Evolutionary conservation across 2,113 vertebrate species (phyloP).

Genomic region (Sprattus sprattus): DNA sequence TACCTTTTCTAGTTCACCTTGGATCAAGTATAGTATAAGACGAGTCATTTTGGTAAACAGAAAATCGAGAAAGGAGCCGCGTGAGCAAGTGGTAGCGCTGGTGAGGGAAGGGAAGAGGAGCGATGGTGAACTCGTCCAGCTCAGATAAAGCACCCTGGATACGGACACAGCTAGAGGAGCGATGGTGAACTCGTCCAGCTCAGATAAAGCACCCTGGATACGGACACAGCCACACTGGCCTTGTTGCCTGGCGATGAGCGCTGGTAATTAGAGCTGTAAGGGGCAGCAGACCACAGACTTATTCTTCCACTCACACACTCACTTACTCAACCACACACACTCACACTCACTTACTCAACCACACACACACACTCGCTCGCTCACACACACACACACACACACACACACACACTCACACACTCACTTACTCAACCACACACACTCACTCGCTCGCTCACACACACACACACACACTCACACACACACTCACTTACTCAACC

Average conservation of each 20-base stretch:
- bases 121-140: conserved; percentile 33
- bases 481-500: too few species aligned
- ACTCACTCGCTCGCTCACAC: too few species aligned
- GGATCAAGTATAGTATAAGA: too few species aligned
- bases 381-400: too few species aligned
- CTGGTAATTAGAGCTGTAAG: conserved; percentile 37
- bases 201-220: conserved; percentile 31
- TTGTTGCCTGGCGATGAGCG: conserved; percentile 37
- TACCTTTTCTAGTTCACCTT: too few species aligned
- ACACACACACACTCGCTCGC: too few species aligned
- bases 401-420: too few species aligned
- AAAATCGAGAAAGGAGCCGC: neutral
- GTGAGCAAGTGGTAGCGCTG: conserved; percentile 22
- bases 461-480: too few species aligned
- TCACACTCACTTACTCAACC: neutral
- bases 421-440: too few species aligned
- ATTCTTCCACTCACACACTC: too few species aligned
- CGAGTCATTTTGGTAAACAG: neutral
- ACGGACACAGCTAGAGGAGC: conserved; percentile 20
- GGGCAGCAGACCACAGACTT: neutral
- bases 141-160: conserved; percentile 29
- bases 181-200: conserved; percentile 33
- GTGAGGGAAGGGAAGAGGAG: neutral
- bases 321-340: neutral
- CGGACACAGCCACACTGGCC: conserved; percentile 17